Conservation (phyloP, 37 sponge, comb jelly and placozoan species). For the Aplysina aerophoba region DNA sequence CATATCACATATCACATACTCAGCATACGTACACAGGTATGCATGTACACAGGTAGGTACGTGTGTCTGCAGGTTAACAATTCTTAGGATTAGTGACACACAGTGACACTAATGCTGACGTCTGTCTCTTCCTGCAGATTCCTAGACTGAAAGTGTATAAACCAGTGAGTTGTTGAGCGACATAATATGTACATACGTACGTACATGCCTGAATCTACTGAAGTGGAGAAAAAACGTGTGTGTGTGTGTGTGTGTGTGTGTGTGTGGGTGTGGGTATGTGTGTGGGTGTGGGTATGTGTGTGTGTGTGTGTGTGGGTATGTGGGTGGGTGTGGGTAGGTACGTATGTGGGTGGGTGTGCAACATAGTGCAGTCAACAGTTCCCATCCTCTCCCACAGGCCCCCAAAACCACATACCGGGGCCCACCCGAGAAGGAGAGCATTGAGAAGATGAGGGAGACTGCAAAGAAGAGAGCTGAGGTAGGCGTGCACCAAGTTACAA, state of each 20-base stretch:
- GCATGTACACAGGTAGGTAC: too few species aligned
- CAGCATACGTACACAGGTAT: too few species aligned
- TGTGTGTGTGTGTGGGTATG: neutral
- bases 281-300: slow-evolving; percentile 2
- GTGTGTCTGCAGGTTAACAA: too few species aligned
- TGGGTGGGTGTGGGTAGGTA: neutral
- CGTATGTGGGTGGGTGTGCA: neutral
- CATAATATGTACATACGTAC: neutral
- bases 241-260: neutral
- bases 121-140: slow-evolving; percentile 56
- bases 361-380: neutral
- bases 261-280: neutral
- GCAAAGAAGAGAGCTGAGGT: slow-evolving; percentile 78
- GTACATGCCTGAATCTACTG: neutral
- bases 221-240: neutral
- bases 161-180: slow-evolving; percentile 58
- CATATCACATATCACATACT: too few species aligned
- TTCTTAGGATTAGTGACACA: too few species aligned
- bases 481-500: slow-evolving; percentile 13
- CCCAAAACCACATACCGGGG: slow-evolving; percentile 73
- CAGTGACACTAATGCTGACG: neutral
- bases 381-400: slow-evolving; percentile 36
- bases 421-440: slow-evolving; percentile 55
- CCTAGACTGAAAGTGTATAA: slow-evolving; percentile 55
- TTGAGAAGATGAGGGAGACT: slow-evolving; percentile 37